phyloP scores from a whole-genome alignment of 2,113 vertebrate genomes.

The Amphilophus citrinellus region DNA sequence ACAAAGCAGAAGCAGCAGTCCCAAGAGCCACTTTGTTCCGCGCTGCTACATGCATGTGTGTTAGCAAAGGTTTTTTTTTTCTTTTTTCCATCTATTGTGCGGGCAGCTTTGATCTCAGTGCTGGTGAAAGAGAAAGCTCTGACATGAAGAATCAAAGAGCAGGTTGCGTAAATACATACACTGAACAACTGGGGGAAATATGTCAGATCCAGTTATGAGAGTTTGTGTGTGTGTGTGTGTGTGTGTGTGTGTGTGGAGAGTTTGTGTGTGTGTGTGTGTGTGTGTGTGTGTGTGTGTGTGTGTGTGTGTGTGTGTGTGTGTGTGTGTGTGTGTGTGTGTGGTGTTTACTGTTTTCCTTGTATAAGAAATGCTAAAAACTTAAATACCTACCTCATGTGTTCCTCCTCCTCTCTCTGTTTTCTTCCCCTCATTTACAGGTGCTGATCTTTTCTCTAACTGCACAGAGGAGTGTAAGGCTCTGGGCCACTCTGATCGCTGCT shows the following conservation, averaged over 20 bases:
- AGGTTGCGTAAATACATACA: background rate
- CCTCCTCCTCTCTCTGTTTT: background rate
- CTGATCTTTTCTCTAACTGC: slow-evolving; percentile 98
- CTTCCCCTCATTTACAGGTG: slow-evolving; percentile 74
- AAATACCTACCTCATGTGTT: background rate
- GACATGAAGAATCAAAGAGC: slow-evolving; percentile 28
- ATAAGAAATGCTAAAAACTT: background rate
- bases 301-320: background rate
- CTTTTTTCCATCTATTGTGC: background rate
- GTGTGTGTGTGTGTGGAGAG: no score
- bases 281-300: background rate
- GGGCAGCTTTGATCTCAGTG: slow-evolving; percentile 8
- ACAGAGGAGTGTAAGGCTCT: slow-evolving; percentile 99
- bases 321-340: background rate
- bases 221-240: background rate
- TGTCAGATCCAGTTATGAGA: background rate
- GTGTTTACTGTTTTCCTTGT: background rate
- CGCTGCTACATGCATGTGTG: background rate
- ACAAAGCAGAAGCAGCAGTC: background rate
- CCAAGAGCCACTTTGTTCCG: rapidly evolving
- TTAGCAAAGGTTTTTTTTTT: background rate
- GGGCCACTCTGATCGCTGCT: slow-evolving; percentile 98
- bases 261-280: background rate
- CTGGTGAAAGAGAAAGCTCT: background rate
- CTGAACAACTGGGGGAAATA: background rate